Percentiles rank a stretch among this genome's conserved stretches.
phyloP scores from a whole-genome alignment of 30 jellyfish, hydroid and myxozoan species.

The Rhopilema esculentum region DNA sequence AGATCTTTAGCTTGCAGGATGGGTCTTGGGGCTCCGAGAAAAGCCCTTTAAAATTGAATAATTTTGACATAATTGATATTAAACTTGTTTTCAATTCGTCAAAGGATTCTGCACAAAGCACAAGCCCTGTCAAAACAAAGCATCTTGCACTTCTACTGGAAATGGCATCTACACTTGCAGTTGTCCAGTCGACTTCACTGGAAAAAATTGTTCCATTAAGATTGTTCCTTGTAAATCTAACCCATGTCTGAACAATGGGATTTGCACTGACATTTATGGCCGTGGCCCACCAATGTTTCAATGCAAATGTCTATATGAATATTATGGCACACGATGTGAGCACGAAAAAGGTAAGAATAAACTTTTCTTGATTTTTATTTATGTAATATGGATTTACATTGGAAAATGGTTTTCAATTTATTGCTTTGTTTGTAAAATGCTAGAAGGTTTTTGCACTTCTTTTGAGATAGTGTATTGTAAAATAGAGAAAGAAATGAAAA shows the following conservation, averaged over 20 bases:
- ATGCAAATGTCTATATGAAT: not conserved
- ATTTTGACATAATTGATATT: too few relatives aligned
- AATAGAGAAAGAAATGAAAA: too few relatives aligned
- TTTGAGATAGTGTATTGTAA: too few relatives aligned
- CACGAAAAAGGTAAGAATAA: conserved; percentile 10
- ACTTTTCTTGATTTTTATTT: too few relatives aligned
- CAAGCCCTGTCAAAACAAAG: conserved; percentile 14
- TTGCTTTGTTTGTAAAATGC: too few relatives aligned
- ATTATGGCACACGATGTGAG: not conserved
- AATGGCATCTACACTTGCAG: conserved; percentile 1
- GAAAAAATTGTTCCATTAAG: conserved; percentile 8
- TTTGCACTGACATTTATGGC: conserved; percentile 7
- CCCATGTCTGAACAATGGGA: conserved; percentile 16
- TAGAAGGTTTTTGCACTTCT: too few relatives aligned
- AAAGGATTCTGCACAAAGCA: not conserved
- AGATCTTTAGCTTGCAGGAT: too few relatives aligned
- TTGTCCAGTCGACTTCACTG: not conserved
- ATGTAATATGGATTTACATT: too few relatives aligned
- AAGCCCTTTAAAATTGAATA: too few relatives aligned
- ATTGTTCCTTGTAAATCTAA: conserved; percentile 8
- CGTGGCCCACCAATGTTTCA: not conserved
- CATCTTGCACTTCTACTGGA: not conserved
- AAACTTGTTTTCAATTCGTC: not conserved
- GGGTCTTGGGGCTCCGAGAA: too few relatives aligned
- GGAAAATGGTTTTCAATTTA: too few relatives aligned